Conservation (phyloP, 53 echinoderm and acorn worm species). For the Crossaster papposus region DNA sequence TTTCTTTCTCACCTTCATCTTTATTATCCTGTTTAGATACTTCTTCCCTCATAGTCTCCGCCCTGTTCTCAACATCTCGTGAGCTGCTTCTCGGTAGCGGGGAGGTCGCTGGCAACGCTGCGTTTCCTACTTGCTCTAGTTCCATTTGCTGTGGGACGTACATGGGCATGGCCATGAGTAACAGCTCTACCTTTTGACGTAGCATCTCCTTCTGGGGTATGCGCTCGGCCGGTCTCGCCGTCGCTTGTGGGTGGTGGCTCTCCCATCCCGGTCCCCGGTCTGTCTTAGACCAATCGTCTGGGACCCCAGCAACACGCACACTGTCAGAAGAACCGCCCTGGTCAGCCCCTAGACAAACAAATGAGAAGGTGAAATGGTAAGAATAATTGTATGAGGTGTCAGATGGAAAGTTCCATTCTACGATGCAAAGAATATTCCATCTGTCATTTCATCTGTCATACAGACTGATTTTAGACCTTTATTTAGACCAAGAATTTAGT, state of each 20-base stretch:
- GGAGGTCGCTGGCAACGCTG: not conserved
- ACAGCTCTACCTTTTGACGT: conserved; percentile 17
- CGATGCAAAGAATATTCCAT: too few species aligned
- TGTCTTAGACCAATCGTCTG: not conserved
- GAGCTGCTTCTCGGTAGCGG: conserved; percentile 3
- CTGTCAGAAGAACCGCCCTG: not conserved
- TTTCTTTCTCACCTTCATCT: conserved; percentile 35
- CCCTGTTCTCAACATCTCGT: not conserved
- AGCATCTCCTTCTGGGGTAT: conserved; percentile 39
- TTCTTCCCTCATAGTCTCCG: not conserved
- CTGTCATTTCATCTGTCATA: too few species aligned
- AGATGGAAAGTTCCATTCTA: too few species aligned
- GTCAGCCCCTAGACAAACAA: not conserved
- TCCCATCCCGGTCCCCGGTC: not conserved
- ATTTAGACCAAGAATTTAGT: not conserved
- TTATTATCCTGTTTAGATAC: not conserved
- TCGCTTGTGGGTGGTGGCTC: not conserved
- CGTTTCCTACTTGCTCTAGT: not conserved
- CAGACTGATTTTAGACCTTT: not conserved
- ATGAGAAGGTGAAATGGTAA: not conserved
- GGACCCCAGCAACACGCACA: not conserved
- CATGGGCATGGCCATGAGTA: conserved; percentile 30
- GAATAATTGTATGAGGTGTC: too few species aligned
- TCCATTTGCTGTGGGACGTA: conserved; percentile 52
- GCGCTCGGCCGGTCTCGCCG: not conserved